These are phyloP conservation scores for Ennomos erosarius DNA, from an alignment of 2,888 invertebrate genomes.

Conservation along the genomic window DNA sequence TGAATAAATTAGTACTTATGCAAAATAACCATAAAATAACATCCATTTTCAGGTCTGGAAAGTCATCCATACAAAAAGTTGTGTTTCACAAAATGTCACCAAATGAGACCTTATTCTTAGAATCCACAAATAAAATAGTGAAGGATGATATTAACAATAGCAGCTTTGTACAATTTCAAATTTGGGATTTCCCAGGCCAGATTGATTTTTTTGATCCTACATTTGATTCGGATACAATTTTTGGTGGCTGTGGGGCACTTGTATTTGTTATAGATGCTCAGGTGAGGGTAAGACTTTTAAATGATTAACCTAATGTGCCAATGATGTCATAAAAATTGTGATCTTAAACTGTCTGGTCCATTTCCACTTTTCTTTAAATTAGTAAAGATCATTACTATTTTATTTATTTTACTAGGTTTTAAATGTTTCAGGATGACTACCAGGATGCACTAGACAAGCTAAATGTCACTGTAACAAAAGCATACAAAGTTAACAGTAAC, in stretches of 20 bases:
- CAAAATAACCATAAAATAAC: neutral
- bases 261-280: conserved; percentile 99
- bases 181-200: conserved; percentile 99
- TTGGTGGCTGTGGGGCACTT: conserved; percentile 98
- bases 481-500: conserved; percentile 97
- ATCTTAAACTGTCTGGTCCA: neutral
- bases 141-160: conserved; percentile 98
- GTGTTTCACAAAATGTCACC: conserved; percentile 99
- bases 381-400: too few species aligned
- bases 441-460: conserved; percentile 97
- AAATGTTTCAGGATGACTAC: conserved; percentile 93
- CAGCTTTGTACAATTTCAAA: conserved; percentile 99
- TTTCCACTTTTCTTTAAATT: neutral
- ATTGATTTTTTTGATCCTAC: conserved; percentile 98
- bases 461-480: conserved; percentile 96
- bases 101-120: conserved; percentile 98
- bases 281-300: conserved; percentile 79
- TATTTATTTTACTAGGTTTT: neutral
- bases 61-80: conserved; percentile 99
- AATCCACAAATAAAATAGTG: conserved; percentile 99
- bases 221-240: conserved; percentile 98
- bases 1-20: too few species aligned
- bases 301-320: too few species aligned
- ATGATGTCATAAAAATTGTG: too few species aligned
- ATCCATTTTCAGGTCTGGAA: conserved; percentile 93